Evolutionary conservation across 2,797 vertebrate species (phyloP).

Genomic region (Heliangelus exortis): DNA sequence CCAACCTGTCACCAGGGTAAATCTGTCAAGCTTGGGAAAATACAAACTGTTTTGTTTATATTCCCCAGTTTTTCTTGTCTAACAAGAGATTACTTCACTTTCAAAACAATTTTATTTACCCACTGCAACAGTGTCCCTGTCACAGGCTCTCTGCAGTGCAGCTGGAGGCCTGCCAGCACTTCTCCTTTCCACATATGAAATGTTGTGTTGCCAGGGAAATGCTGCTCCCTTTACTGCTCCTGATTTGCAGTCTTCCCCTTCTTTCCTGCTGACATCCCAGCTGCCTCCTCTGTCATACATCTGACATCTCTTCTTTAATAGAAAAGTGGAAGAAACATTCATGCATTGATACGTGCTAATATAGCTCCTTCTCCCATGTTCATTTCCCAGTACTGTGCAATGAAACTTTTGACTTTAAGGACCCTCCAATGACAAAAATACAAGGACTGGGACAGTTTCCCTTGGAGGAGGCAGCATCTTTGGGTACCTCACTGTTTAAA

Average conservation of each 20-base stretch:
- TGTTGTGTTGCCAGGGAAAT: conserved; percentile 51
- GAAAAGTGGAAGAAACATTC: conserved; percentile 1
- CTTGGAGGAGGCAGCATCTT: background rate
- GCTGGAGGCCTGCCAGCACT: conserved; percentile 51
- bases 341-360: background rate
- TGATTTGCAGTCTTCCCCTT: conserved; percentile 26
- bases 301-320: conserved; percentile 48
- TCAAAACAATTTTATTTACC: conserved; percentile 28
- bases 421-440: background rate
- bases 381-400: background rate
- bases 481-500: background rate
- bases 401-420: background rate
- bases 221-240: conserved; percentile 36
- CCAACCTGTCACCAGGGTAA: background rate
- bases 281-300: conserved; percentile 55
- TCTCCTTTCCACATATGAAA: conserved; percentile 20
- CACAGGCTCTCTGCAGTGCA: conserved; percentile 32
- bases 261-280: conserved; percentile 54
- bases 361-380: background rate
- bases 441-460: background rate
- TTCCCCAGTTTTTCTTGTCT: background rate
- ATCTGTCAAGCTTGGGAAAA: background rate
- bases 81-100: conserved; percentile 18
- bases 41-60: background rate
- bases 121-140: background rate